A percentile compares a stretch with the other conserved stretches of the same genome.
phyloP scores from a whole-genome alignment of 2,113 vertebrate species.

The Scomber colias region DNA sequence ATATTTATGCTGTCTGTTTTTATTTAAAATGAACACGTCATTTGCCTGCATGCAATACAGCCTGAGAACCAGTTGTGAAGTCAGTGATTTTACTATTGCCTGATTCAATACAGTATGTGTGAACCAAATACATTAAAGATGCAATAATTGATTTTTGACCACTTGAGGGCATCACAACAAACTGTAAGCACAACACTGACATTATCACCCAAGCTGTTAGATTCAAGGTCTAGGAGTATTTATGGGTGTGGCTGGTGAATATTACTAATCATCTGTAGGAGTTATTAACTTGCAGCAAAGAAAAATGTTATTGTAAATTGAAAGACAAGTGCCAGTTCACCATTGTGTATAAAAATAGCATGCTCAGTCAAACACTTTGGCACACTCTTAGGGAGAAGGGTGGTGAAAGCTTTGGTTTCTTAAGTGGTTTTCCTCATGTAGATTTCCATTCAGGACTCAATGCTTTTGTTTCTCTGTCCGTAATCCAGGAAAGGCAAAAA shows the following conservation, averaged over 20 bases:
- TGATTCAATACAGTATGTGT: not conserved
- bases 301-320: not conserved
- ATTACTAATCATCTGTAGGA: not conserved
- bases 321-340: conserved; percentile 12
- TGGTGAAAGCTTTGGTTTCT: conserved; percentile 49
- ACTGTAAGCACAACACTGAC: no score
- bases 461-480: conserved; percentile 60
- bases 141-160: no score
- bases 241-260: not conserved
- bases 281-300: conserved; percentile 4
- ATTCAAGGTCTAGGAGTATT: not conserved
- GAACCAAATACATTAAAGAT: not conserved
- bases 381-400: conserved; percentile 36
- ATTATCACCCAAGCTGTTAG: no score
- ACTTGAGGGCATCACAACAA: no score
- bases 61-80: not conserved
- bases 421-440: conserved; percentile 66
- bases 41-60: not conserved
- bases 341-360: conserved; percentile 34
- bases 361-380: not conserved
- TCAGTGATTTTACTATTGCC: not conserved
- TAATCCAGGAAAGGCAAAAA: conserved; percentile 35
- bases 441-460: conserved; percentile 43
- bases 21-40: not conserved
- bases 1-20: conserved; percentile 12